Percentiles rank a stretch among this genome's conserved stretches.
These are phyloP conservation scores for Hylaeus anthracinus DNA, from an alignment of 1,140 invertebrate genomes.

Conservation along the genomic window DNA sequence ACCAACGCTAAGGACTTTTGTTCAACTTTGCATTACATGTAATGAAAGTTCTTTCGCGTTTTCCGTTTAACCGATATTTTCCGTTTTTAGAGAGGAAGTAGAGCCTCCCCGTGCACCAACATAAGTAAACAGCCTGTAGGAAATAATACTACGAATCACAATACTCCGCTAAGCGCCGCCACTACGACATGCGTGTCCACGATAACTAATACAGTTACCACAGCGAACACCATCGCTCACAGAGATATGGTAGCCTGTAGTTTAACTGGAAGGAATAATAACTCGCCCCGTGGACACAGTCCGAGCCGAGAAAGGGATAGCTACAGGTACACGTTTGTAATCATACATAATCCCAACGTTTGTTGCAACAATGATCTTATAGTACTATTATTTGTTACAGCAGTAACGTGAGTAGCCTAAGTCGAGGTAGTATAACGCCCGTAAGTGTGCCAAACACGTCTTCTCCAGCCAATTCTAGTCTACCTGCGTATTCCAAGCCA, in stretches of 20 bases:
- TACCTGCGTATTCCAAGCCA: slow-evolving; percentile 81
- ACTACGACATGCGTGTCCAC: slow-evolving; percentile 78
- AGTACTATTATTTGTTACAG: slow-evolving; percentile 76
- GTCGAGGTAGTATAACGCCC: slow-evolving; percentile 85
- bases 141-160: slow-evolving; percentile 73
- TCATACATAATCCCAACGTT: not conserved
- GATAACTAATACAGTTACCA: slow-evolving; percentile 80
- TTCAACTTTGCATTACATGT: not conserved
- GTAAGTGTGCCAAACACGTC: slow-evolving; percentile 82
- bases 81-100: slow-evolving; percentile 74
- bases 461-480: slow-evolving; percentile 83
- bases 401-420: slow-evolving; percentile 91
- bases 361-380: slow-evolving; percentile 23
- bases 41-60: not conserved
- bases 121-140: slow-evolving; percentile 75
- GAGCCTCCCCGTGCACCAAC: slow-evolving; percentile 78
- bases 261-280: slow-evolving; percentile 79
- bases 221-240: slow-evolving; percentile 79
- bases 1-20: not conserved
- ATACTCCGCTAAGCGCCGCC: slow-evolving; percentile 76
- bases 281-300: slow-evolving; percentile 89
- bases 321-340: slow-evolving; percentile 85
- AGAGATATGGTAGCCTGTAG: slow-evolving; percentile 80
- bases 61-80: not conserved
- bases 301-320: slow-evolving; percentile 89